phyloP scores from a whole-genome alignment of 1,140 invertebrate species.

The Eurytemora carolleeae region DNA sequence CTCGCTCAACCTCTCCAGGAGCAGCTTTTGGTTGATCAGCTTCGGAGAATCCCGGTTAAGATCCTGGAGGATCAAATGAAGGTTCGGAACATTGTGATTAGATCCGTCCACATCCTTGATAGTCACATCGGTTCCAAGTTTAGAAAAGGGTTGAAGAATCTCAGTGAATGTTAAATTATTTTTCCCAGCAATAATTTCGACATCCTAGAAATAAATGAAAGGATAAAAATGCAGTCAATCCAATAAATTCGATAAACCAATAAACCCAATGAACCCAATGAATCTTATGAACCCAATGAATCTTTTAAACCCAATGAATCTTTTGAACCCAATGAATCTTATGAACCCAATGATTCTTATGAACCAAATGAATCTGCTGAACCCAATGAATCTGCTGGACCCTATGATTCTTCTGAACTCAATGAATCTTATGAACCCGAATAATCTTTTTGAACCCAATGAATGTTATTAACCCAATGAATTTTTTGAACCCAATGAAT shows the following conservation, averaged over 20 bases:
- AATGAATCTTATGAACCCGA: too few relatives aligned
- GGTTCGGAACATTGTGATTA: not conserved
- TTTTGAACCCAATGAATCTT: not conserved
- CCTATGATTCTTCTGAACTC: too few relatives aligned
- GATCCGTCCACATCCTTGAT: conserved; percentile 11
- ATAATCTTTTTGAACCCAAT: not conserved
- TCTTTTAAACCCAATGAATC: not conserved
- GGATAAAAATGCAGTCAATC: not conserved
- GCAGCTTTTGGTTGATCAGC: not conserved
- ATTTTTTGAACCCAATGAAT: not conserved
- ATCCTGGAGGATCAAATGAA: conserved; percentile 4
- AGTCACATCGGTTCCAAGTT: not conserved
- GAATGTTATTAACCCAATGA: not conserved
- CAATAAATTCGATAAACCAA: not conserved
- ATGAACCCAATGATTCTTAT: not conserved
- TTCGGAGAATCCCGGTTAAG: conserved; percentile 1
- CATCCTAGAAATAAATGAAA: not conserved
- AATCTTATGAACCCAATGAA: not conserved
- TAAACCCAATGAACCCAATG: not conserved
- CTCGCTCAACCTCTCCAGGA: not conserved
- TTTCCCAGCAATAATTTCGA: not conserved
- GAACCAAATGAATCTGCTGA: not conserved
- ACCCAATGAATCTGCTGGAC: not conserved
- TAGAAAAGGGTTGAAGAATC: conserved; percentile 12
- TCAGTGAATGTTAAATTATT: not conserved